A percentile compares a stretch with the other conserved stretches of the same genome.
Conservation (phyloP, 2,888 invertebrate species). For the Crocallis elinguaria region DNA sequence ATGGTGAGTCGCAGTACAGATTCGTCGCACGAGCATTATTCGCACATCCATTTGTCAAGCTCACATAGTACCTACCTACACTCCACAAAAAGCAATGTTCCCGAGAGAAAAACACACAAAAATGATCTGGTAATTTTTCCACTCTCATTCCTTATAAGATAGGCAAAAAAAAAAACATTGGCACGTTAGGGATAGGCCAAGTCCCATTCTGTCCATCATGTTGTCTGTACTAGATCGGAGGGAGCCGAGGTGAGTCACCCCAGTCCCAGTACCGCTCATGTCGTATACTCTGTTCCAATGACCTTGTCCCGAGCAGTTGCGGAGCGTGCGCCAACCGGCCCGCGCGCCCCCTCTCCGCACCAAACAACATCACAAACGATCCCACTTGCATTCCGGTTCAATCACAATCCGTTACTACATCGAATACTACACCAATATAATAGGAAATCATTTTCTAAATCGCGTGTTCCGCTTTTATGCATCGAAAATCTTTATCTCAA, state of each 20-base stretch:
- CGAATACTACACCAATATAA: conserved; percentile 3
- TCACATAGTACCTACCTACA: too few relatives aligned
- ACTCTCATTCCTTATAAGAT: too few relatives aligned
- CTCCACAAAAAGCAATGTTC: too few relatives aligned
- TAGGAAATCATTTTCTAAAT: neutral
- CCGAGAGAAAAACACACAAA: too few relatives aligned
- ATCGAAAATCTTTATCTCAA: neutral
- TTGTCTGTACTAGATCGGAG: neutral
- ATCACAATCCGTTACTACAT: neutral
- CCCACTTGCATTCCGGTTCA: neutral
- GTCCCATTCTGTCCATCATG: neutral
- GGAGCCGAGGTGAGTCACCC: conserved; percentile 48
- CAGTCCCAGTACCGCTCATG: conserved; percentile 38
- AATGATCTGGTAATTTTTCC: too few relatives aligned
- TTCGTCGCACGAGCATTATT: too few relatives aligned
- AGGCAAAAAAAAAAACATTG: too few relatives aligned
- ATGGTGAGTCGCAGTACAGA: too few relatives aligned
- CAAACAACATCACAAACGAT: neutral
- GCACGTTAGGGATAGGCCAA: neutral
- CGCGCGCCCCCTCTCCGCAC: conserved; percentile 34
- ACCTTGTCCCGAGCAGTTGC: conserved; percentile 55
- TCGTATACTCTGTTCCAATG: too few relatives aligned
- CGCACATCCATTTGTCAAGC: too few relatives aligned
- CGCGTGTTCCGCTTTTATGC: neutral
- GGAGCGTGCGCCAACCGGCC: conserved; percentile 49